Conservation (phyloP, 2,113 vertebrate species). For the Mormyrus iriodes region DNA sequence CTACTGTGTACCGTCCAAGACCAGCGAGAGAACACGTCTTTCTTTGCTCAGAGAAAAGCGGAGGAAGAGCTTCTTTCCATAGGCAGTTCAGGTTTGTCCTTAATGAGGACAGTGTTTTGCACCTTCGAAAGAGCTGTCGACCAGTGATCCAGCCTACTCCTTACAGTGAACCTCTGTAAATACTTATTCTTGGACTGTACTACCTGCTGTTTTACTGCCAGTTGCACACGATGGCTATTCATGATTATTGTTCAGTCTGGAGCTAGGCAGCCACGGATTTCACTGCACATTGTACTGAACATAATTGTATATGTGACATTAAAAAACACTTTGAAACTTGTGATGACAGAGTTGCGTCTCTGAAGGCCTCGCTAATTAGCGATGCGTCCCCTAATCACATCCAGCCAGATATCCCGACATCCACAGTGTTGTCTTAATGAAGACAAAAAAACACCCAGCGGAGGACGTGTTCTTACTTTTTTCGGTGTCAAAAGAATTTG, state of each 20-base stretch:
- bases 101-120: not conserved
- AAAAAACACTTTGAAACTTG: not conserved
- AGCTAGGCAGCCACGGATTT: not conserved
- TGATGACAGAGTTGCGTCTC: no score
- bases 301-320: not conserved
- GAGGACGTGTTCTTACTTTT: constrained; percentile 35
- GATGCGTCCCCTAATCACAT: not conserved
- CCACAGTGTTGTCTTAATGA: not conserved
- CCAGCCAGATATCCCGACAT: not conserved
- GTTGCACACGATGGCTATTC: not conserved
- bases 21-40: not conserved
- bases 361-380: not conserved
- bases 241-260: not conserved
- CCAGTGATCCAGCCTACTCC: not conserved
- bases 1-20: not conserved
- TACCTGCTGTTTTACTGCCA: not conserved
- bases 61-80: not conserved
- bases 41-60: not conserved
- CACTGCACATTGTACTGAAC: not conserved
- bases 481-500: constrained; percentile 50
- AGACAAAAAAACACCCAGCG: constrained; percentile 16
- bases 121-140: not conserved
- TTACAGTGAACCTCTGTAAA: not conserved
- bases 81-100: not conserved
- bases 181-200: not conserved